Evolutionary conservation across 2,113 vertebrate genomes (phyloP), one percentile per base, ranked within the genome.

Genomic region (Geothlypis trichas): DNA sequence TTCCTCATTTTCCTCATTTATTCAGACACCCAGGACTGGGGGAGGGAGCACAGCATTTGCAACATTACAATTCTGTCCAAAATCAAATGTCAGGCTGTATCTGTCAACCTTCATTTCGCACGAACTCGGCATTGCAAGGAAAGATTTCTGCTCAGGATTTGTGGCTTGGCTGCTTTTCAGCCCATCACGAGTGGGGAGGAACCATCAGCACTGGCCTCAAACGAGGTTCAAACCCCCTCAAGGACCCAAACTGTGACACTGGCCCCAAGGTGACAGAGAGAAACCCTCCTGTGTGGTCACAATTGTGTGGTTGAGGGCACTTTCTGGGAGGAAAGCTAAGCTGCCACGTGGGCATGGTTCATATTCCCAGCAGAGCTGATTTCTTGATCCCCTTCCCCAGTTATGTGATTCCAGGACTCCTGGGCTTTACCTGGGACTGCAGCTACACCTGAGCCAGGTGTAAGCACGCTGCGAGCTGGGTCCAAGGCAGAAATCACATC

Each of bases 401-500:
- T 79, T 85, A 27, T 80, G 93, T 4, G 13, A 91, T 59, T 73
- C 74, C 84, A 68, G 59, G 69, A 2, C 26, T 91, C n/a, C 46
- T 42, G 86, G 16, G 77, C 93, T 58, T 41, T 69, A 96, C 93
- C 81, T 93, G 84, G 65, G 62, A 31, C 69, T 66, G 62, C 44
- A 76, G 15, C 89, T 28, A 22, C 87, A 97, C 89, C 75, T 88
- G 89, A 93, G 67, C 58, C 89, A 71, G 84, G 81, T 85, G 67
- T 87, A 79, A 61, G 73, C 1, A 1, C 4, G 58, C 78, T 44
- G 42, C 78, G 66, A 42, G 75, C 66, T 30, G 58, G 9, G 81
- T 84, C 77, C 84, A 89, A 76, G 87, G 67, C 55, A 90, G 78
- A 87, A 95, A 95, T 92, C 89, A 57, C 93, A 95, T 57, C 89